Evolutionary conservation across 2,113 vertebrate species (phyloP), one percentile per base, ranked within the genome.

Genomic region (Carollia perspicillata): DNA sequence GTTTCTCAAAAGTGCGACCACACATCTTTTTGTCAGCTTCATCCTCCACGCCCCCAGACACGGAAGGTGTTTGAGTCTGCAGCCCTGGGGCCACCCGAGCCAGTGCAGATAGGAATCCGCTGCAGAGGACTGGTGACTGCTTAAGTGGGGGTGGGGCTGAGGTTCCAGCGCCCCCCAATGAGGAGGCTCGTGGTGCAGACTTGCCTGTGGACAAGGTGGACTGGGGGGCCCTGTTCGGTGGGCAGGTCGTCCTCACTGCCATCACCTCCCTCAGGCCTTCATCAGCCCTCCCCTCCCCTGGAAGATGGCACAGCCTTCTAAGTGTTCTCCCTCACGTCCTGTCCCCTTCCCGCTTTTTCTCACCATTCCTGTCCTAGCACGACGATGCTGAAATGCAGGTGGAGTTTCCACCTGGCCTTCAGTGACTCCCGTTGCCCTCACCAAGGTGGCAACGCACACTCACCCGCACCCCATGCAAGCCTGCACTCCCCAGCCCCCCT

Each of bases 111-210:
- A 3, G 23, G 47, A 60, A 71, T 28, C 2, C 2, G 10, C 60
- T 16, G 5, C 49, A 17, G 11, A 40, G 35, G 3, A 7, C 3
- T 10, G 42, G 53, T 30, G 47, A 33, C 30, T 40, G 11, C 47
- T 14, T 23, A 13, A 7, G 17, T 44, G 6, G 28, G 20, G 13
- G 6, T 3, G 12, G 1, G 42, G 2, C 77, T 5, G 6, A 75
- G 69, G 69, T 1, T 17, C 20, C 7, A 16, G 26, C 1, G 44
- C 8, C 20, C 30, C 30, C 11, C 12, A 3, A 4, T 12, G 40
- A 47, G 84, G 42, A 12, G 42, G 17, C 0, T 0, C 0, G 30
- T 2, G n/a, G 51, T 44, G 11, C 55, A 4, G 0, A 20, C 71
- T 37, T 23, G 58, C 35, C 77, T 68, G 8, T 42, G 65, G 68